A percentile compares a stretch with the other conserved stretches of the same genome.
These are phyloP conservation scores for Pseudanteris insignis DNA, from an alignment of 2,888 invertebrate genomes.

Conservation along the genomic window DNA sequence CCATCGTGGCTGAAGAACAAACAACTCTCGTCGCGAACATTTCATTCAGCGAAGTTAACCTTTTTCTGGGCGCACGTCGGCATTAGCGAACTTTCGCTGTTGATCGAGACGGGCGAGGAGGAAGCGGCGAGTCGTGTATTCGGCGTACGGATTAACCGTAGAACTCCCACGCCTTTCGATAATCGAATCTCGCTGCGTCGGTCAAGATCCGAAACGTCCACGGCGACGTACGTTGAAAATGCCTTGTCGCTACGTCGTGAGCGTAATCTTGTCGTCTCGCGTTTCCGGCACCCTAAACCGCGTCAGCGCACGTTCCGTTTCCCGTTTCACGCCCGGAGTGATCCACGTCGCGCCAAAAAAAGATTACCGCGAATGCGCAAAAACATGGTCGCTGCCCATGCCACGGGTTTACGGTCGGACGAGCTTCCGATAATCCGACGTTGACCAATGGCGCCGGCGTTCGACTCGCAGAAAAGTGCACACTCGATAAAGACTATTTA, in stretches of 20 bases:
- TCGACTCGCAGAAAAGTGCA: slow-evolving; percentile 1
- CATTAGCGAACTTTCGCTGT: slow-evolving; percentile 26
- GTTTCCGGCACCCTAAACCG: slow-evolving; percentile 26
- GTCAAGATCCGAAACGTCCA: slow-evolving; percentile 53
- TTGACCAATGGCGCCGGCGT: slow-evolving; percentile 19
- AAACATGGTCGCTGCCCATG: slow-evolving; percentile 8
- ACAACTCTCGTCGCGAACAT: slow-evolving; percentile 2
- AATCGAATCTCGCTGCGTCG: slow-evolving; percentile 53
- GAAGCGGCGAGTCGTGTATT: slow-evolving; percentile 1
- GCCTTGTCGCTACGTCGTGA: not conserved
- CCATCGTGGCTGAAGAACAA: not conserved
- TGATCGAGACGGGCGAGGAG: not conserved
- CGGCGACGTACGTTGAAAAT: slow-evolving; percentile 42
- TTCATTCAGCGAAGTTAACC: slow-evolving; percentile 14
- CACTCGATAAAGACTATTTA: slow-evolving; percentile 9
- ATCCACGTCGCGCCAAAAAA: slow-evolving; percentile 6
- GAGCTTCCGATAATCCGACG: slow-evolving; percentile 28
- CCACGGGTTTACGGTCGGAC: no score
- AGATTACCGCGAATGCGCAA: slow-evolving; percentile 8
- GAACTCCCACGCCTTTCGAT: slow-evolving; percentile 58
- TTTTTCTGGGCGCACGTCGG: slow-evolving; percentile 3
- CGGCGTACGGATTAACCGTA: slow-evolving; percentile 20
- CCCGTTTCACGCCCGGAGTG: slow-evolving; percentile 15
- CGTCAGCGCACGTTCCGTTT: slow-evolving; percentile 4
- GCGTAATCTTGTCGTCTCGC: slow-evolving; percentile 2